A percentile compares a stretch with the other conserved stretches of the same genome.
Evolutionary conservation across 2,888 invertebrate genomes (phyloP).

Genomic region (Himalopsyche kuldschensis): DNA sequence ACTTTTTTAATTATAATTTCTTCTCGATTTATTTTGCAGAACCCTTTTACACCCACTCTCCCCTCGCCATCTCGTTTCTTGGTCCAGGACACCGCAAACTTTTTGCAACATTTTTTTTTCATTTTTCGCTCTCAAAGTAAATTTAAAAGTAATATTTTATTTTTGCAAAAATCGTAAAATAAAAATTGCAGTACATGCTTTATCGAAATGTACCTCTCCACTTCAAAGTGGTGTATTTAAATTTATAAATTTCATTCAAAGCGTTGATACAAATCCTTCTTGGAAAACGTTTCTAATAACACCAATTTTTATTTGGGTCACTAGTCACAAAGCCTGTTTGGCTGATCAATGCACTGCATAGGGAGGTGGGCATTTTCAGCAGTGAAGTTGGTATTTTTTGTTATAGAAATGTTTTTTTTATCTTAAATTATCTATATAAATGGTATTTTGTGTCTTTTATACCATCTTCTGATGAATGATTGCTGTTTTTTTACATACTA

Average conservation of each 20-base stretch:
- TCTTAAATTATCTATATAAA: no score
- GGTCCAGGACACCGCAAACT: not conserved
- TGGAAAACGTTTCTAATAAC: no score
- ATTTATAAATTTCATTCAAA: not conserved
- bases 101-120: not conserved
- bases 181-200: not conserved
- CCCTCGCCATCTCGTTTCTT: not conserved
- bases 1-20: conserved; percentile 40
- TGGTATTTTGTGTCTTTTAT: no score
- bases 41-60: conserved; percentile 33
- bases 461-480: no score
- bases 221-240: not conserved
- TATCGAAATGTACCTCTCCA: not conserved
- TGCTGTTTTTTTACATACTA: no score
- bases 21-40: conserved; percentile 39
- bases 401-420: no score
- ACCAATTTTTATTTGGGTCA: no score
- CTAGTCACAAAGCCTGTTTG: no score
- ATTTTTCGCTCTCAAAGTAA: not conserved
- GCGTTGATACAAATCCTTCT: not conserved
- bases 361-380: no score
- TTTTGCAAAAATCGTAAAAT: not conserved
- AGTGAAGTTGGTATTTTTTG: no score
- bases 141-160: not conserved
- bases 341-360: no score